Conservation (phyloP, 2,888 invertebrate genomes). For the Spodoptera exigua region DNA sequence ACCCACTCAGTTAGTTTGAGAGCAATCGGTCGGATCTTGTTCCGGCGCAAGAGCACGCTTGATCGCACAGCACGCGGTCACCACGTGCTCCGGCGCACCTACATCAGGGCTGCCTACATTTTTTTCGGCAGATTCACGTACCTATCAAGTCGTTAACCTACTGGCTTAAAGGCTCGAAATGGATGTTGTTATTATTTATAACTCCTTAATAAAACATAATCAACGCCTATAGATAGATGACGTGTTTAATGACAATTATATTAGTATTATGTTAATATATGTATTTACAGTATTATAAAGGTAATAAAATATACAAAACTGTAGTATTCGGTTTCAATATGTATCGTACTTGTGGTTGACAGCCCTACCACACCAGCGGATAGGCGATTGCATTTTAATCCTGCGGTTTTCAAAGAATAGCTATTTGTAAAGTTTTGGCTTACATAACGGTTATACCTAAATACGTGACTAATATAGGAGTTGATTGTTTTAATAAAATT, state of each 20-base stretch:
- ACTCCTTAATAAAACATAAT: constrained; percentile 3
- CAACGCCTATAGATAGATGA: not conserved
- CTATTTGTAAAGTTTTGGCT: constrained; percentile 22
- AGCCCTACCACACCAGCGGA: not conserved
- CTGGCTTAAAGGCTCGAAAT: constrained; percentile 7
- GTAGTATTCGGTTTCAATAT: no score
- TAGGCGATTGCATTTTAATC: constrained; percentile 24
- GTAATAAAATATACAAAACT: no score
- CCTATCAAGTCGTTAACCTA: constrained; percentile 16
- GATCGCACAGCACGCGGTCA: constrained; percentile 42
- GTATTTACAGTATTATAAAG: no score
- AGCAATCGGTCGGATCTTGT: constrained; percentile 32
- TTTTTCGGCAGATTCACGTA: constrained; percentile 15
- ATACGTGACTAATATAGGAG: constrained; percentile 22
- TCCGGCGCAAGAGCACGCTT: constrained; percentile 36
- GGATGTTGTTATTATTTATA: constrained; percentile 22
- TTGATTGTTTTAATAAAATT: constrained; percentile 41
- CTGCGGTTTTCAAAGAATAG: constrained; percentile 21
- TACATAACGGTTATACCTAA: constrained; percentile 31
- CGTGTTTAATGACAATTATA: not conserved
- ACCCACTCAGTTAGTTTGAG: constrained; percentile 13
- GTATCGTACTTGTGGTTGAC: no score
- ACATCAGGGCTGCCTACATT: constrained; percentile 37
- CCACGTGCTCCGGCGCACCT: constrained; percentile 52
- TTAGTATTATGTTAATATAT: constrained; percentile 2